Evolutionary conservation across 2,113 vertebrate genomes (phyloP).

Genomic region (Lontra canadensis): DNA sequence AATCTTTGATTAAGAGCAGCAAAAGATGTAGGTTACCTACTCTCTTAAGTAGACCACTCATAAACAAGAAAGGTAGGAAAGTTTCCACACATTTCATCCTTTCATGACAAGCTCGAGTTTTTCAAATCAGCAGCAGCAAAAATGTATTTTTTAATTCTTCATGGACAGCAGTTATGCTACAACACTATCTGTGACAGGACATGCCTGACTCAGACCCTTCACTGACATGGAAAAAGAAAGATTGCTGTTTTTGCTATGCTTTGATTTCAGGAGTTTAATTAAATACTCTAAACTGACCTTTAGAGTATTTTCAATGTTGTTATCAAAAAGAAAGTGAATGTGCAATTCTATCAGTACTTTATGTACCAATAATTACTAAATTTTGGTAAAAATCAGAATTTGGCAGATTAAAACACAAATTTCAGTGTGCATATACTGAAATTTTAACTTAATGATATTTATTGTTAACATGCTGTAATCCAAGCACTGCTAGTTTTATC

Average conservation of each 20-base stretch:
- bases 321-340: neutral
- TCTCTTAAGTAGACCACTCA: neutral
- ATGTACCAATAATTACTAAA: neutral
- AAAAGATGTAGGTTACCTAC: neutral
- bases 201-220: neutral
- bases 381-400: neutral
- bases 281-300: neutral
- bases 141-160: neutral
- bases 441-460: neutral
- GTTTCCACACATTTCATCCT: neutral
- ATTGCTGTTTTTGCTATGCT: neutral
- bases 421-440: neutral
- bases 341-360: neutral
- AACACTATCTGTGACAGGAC: neutral
- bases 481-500: neutral
- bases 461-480: neutral
- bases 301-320: neutral
- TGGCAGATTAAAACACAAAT: neutral
- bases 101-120: neutral
- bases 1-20: neutral
- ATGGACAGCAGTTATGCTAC: neutral
- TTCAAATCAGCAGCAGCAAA: neutral
- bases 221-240: neutral
- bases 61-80: neutral
- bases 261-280: neutral